Evolutionary conservation across 2,797 vertebrate genomes (phyloP), one percentile per base, ranked within the genome.

Genomic region (Pelochelys cantorii): DNA sequence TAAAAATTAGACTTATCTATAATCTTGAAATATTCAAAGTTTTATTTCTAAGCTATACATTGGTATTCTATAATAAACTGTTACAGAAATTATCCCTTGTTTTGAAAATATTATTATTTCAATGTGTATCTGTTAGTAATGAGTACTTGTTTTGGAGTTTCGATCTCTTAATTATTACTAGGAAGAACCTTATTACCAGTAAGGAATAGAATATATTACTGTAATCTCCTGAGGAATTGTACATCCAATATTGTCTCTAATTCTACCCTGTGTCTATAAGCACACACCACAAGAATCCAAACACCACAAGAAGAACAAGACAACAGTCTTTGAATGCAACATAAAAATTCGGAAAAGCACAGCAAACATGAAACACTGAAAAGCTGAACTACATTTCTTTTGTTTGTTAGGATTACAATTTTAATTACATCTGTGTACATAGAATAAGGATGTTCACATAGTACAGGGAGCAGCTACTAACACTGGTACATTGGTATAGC

Each of bases 341-440:
- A 96, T 97, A 98, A 98, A 97, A 98, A 92, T 98, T 98, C 97
- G 97, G 98, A 98, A 98, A 99, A 98, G 97, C 98, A 99, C 98
- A 98, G 98, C 98, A 98, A 99, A 99, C 98, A 98, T 99, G 99
- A 98, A 99, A 99, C 98, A 98, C 97, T 98, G 98, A 98, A 98
- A 99, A 98, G 99, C 98, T 98, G 98, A 99, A 99, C 98, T 99
- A 99, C 98, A 96, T 98, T 98, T 99, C 98, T 98, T 98, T 98
- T 98, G 98, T 98, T 98, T 97, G 98, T 99, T 99, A 99, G 98
- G 99, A 99, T 99, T 99, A 99, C 98, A 99, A 98, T 99, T 99
- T 99, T 99, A 98, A 99, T 99, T 99, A 99, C 99, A 99, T 99
- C 98, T 99, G 98, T 98, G 98, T 98, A 99, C 99, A 99, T 98